phyloP scores from a whole-genome alignment of 2,797 vertebrate species.

The Todus mexicanus region DNA sequence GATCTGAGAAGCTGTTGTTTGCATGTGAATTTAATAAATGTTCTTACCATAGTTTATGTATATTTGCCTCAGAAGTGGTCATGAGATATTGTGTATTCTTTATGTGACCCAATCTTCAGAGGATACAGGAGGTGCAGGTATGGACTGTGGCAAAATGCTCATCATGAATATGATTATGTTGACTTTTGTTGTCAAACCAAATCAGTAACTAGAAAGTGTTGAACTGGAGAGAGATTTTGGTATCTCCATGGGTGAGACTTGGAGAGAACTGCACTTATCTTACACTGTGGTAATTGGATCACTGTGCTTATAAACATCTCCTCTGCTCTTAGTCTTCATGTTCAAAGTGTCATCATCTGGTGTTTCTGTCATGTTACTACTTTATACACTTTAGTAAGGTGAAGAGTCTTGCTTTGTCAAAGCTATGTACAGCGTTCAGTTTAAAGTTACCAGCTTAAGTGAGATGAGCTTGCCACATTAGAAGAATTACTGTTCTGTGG shows the following conservation, averaged over 20 bases:
- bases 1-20: not conserved
- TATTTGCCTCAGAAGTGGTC: not conserved
- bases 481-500: not conserved
- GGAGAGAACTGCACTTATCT: not conserved
- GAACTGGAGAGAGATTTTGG: not conserved
- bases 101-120: not conserved
- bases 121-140: not conserved
- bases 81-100: not conserved
- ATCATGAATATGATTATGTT: not conserved
- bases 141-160: not conserved
- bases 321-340: not conserved
- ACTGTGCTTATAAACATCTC: not conserved
- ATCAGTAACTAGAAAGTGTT: not conserved
- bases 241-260: not conserved
- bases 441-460: not conserved
- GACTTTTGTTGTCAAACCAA: not conserved
- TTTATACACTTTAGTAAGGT: not conserved
- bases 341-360: not conserved
- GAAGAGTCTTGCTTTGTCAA: not conserved
- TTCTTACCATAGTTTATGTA: fast-evolving
- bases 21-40: not conserved
- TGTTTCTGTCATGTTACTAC: not conserved
- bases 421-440: not conserved
- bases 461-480: not conserved
- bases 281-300: not conserved